Conservation (phyloP, 2,888 invertebrate genomes). For the Formica aserva region DNA sequence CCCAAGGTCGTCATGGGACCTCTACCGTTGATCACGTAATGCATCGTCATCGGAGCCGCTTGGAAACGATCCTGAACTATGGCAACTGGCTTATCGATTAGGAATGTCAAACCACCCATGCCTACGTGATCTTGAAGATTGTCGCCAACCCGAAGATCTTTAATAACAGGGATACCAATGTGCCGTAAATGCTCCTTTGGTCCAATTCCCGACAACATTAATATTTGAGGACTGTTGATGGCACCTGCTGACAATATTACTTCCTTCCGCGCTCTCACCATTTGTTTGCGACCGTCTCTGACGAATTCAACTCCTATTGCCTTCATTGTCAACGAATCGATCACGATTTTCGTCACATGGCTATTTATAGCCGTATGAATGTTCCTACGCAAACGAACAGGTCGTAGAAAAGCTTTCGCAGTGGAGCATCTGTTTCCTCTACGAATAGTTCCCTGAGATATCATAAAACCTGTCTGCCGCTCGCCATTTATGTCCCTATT, state of each 20-base stretch:
- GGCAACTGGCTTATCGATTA: constrained; percentile 93
- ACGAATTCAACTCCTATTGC: constrained; percentile 94
- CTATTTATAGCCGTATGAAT: constrained; percentile 93
- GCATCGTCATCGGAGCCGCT: constrained; percentile 92
- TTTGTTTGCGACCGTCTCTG: constrained; percentile 90
- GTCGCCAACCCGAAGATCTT: constrained; percentile 92
- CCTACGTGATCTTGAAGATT: constrained; percentile 96
- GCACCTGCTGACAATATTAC: constrained; percentile 96
- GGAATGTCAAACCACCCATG: constrained; percentile 93
- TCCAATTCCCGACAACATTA: constrained; percentile 96
- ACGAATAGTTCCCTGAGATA: constrained; percentile 93
- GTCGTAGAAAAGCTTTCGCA: constrained; percentile 94
- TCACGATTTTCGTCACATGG: constrained; percentile 91
- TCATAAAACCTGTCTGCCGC: constrained; percentile 92
- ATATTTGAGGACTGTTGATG: constrained; percentile 95
- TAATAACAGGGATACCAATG: constrained; percentile 91
- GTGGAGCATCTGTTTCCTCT: constrained; percentile 93
- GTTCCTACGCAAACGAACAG: constrained; percentile 91
- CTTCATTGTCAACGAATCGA: constrained; percentile 91
- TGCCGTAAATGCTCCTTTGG: constrained; percentile 90
- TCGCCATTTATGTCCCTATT: constrained; percentile 94
- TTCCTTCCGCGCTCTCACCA: constrained; percentile 92
- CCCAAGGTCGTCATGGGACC: constrained; percentile 96
- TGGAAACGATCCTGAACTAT: constrained; percentile 93
- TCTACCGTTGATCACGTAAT: constrained; percentile 91